A percentile compares a stretch with the other conserved stretches of the same genome.
Conservation (phyloP, 2,888 invertebrate genomes). For the Scelioninae gen. 1 region DNA sequence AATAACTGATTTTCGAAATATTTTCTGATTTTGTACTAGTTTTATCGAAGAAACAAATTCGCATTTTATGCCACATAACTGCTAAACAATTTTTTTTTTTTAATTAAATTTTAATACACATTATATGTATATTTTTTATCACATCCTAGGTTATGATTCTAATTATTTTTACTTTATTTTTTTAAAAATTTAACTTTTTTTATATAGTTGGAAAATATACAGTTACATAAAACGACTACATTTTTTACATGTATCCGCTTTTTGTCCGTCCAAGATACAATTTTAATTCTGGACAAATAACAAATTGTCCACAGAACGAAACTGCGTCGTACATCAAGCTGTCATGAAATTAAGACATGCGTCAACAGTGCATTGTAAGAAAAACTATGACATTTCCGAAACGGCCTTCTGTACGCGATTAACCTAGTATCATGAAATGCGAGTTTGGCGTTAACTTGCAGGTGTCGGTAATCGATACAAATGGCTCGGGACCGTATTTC, state of each 20-base stretch:
- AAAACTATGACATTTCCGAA: conserved; percentile 40
- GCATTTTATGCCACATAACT: too few relatives aligned
- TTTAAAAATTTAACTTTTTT: background rate
- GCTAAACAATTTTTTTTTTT: too few relatives aligned
- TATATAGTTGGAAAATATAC: too few relatives aligned
- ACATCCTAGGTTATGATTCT: too few relatives aligned
- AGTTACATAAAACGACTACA: too few relatives aligned
- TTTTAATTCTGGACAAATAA: conserved; percentile 52
- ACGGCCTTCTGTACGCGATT: conserved; percentile 68
- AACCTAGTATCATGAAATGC: conserved; percentile 67
- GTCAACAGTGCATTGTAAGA: conserved; percentile 32
- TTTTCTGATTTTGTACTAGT: too few relatives aligned
- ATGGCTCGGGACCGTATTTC: conserved; percentile 72
- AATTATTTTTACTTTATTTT: too few relatives aligned
- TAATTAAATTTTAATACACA: too few relatives aligned
- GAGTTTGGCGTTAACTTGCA: conserved; percentile 67
- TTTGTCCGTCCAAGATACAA: conserved; percentile 5
- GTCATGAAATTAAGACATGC: conserved; percentile 69
- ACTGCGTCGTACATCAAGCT: conserved; percentile 43
- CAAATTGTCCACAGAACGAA: conserved; percentile 40
- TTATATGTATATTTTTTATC: too few relatives aligned
- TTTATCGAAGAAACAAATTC: too few relatives aligned
- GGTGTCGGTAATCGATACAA: conserved; percentile 75
- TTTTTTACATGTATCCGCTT: background rate
- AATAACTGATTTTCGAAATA: too few relatives aligned